Conservation (phyloP, 1,140 invertebrate genomes). For the Linepithema humile region DNA sequence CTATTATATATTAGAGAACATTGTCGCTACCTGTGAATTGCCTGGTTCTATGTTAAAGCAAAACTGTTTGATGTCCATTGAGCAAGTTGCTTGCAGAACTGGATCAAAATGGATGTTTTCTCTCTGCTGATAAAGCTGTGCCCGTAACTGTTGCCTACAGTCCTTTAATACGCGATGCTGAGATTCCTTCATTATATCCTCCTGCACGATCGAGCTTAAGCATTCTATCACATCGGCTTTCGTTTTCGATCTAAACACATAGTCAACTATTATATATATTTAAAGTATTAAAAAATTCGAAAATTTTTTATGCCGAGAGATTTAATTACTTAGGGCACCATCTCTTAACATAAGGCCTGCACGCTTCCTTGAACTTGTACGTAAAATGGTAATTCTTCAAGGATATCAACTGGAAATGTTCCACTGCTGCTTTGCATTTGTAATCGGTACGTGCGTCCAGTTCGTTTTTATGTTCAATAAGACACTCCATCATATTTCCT, state of each 20-base stretch:
- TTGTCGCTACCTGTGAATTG: slow-evolving; percentile 88
- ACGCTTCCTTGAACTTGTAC: slow-evolving; percentile 97
- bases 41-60: slow-evolving; percentile 91
- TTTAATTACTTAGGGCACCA: slow-evolving; percentile 89
- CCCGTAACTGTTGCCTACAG: slow-evolving; percentile 94
- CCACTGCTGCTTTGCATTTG: slow-evolving; percentile 96
- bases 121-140: slow-evolving; percentile 94
- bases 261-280: background rate
- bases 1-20: background rate
- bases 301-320: background rate
- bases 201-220: slow-evolving; percentile 94
- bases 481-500: slow-evolving; percentile 96
- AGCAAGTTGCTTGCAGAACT: slow-evolving; percentile 90
- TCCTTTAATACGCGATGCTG: slow-evolving; percentile 92
- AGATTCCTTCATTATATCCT: slow-evolving; percentile 93
- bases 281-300: background rate
- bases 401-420: slow-evolving; percentile 96
- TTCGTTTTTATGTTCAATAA: slow-evolving; percentile 97
- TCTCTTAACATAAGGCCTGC: slow-evolving; percentile 92
- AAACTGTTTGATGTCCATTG: slow-evolving; percentile 90
- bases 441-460: slow-evolving; percentile 89
- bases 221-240: slow-evolving; percentile 96
- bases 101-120: slow-evolving; percentile 95
- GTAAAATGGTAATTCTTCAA: slow-evolving; percentile 98
- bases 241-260: slow-evolving; percentile 85